Evolutionary conservation across 2,113 vertebrate species (phyloP).

Genomic region (Tragelaphus imberbis): DNA sequence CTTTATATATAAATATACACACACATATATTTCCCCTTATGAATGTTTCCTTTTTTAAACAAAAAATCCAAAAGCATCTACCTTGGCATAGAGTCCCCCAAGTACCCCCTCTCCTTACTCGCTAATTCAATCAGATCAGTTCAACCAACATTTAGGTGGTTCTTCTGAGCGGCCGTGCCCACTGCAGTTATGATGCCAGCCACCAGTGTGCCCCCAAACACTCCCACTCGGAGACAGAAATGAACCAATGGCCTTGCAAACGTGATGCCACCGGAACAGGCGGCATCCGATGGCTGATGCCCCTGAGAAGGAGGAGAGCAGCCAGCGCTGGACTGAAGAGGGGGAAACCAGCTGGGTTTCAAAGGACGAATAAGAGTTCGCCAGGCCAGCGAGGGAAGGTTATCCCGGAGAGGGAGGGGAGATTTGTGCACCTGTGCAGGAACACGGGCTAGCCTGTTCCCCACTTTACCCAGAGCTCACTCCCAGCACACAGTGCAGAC

Average conservation of each 20-base stretch:
- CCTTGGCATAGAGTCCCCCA: not conserved
- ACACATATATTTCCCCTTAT: not conserved
- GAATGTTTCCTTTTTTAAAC: not conserved
- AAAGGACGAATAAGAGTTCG: not conserved
- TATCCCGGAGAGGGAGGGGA: not conserved
- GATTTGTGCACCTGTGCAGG: fast-evolving
- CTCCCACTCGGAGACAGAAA: not conserved
- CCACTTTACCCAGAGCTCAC: not conserved
- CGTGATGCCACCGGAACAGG: not conserved
- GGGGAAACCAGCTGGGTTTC: not conserved
- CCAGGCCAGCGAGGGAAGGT: not conserved
- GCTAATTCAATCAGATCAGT: not conserved
- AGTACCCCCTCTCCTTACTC: not conserved
- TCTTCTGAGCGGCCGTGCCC: not conserved
- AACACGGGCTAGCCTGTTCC: not conserved
- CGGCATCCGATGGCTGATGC: not conserved
- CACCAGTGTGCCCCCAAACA: not conserved
- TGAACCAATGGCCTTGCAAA: not conserved
- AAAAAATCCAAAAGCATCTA: not conserved
- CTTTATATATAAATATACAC: not conserved
- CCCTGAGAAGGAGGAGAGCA: not conserved
- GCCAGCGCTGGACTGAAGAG: no score
- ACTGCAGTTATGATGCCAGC: not conserved
- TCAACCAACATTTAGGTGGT: not conserved
- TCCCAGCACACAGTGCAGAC: not conserved